Evolutionary conservation across 1,140 invertebrate species (phyloP).

Genomic region (Maniola jurtina): DNA sequence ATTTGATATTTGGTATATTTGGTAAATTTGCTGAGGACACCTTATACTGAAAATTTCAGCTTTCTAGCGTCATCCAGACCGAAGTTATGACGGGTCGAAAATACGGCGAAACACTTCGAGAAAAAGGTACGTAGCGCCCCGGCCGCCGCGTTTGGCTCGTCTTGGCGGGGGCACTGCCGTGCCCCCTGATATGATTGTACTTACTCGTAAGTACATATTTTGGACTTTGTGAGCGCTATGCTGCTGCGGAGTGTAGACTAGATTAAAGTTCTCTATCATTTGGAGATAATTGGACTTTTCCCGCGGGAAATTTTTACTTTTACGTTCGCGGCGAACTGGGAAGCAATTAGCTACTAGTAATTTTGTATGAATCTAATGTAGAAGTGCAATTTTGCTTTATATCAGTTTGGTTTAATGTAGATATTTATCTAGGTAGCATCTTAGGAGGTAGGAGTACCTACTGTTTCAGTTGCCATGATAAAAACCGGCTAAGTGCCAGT

Average conservation of each 20-base stretch:
- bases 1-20: too few species aligned
- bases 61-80: too few species aligned
- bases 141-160: too few species aligned
- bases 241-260: background rate
- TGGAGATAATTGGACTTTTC: slow-evolving; percentile 24
- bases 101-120: too few species aligned
- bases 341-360: slow-evolving; percentile 21
- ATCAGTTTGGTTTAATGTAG: background rate
- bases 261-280: slow-evolving; percentile 28
- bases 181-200: background rate
- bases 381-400: background rate
- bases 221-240: background rate
- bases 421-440: background rate
- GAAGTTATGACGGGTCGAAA: too few species aligned
- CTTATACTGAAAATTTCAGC: too few species aligned
- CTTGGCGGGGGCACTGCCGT: too few species aligned
- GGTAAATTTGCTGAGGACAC: too few species aligned
- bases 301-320: slow-evolving; percentile 33
- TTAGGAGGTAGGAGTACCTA: too few species aligned
- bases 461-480: too few species aligned
- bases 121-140: too few species aligned
- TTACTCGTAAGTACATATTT: background rate
- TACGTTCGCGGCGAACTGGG: slow-evolving; percentile 17
- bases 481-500: too few species aligned
- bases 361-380: slow-evolving; percentile 18